These are phyloP conservation scores for Arnoldichthys spilopterus DNA, from an alignment of 2,797 vertebrate species.

Conservation along the genomic window DNA sequence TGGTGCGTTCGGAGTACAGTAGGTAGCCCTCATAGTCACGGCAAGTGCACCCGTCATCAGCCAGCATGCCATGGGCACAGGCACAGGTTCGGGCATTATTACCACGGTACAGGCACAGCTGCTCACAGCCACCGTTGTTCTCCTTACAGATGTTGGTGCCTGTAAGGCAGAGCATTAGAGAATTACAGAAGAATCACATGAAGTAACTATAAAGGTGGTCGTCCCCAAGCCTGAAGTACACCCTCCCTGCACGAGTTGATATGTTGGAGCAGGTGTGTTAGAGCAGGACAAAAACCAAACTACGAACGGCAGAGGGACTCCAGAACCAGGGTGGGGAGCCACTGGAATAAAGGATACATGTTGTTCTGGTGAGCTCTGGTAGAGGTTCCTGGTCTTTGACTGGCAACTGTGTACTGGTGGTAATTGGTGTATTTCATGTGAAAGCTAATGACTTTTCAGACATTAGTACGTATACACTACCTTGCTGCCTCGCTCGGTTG, in stretches of 20 bases:
- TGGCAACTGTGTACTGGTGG: background rate
- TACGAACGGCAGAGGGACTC: too few species aligned
- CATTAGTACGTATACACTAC: conserved; percentile 64
- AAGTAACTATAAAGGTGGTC: background rate
- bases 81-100: conserved; percentile 84
- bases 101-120: conserved; percentile 92
- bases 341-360: background rate
- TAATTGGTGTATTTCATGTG: background rate
- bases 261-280: background rate
- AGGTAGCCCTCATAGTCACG: conserved; percentile 95
- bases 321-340: background rate
- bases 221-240: background rate
- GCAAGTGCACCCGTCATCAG: conserved; percentile 86
- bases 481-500: conserved; percentile 93
- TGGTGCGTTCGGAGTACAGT: conserved; percentile 95
- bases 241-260: background rate
- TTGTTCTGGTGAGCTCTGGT: too few species aligned
- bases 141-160: conserved; percentile 92
- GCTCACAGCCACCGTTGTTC: conserved; percentile 91
- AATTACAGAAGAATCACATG: background rate
- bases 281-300: background rate
- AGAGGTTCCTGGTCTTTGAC: background rate
- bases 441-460: background rate
- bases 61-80: conserved; percentile 94
- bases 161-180: conserved; percentile 57